Percentiles rank a stretch among this genome's conserved stretches.
Evolutionary conservation across 2,797 vertebrate species (phyloP).

Genomic region (Otolemur crassicaudatus): DNA sequence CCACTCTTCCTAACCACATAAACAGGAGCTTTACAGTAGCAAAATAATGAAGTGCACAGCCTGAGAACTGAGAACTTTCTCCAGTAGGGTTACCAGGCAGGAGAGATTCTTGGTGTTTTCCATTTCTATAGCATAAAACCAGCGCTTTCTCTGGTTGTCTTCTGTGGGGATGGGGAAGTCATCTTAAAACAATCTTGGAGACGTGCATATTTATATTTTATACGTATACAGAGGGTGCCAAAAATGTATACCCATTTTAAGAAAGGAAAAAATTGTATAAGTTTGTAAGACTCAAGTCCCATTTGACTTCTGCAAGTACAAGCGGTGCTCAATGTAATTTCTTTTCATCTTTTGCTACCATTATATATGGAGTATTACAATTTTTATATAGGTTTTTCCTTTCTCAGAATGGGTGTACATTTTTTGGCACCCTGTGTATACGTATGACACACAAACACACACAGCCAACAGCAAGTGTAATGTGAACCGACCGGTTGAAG

Average conservation of each 20-base stretch:
- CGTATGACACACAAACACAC: background rate
- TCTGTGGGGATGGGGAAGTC: background rate
- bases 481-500: background rate
- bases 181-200: conserved; percentile 11
- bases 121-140: background rate
- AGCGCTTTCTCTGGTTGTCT: background rate
- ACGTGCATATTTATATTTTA: background rate
- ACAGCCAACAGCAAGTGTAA: background rate
- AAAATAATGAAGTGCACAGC: conserved; percentile 36
- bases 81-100: background rate
- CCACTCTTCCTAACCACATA: conserved; percentile 57
- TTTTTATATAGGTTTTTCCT: too few relatives aligned
- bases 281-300: too few relatives aligned
- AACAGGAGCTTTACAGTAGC: conserved; percentile 59
- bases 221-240: too few relatives aligned
- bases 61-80: conserved; percentile 56
- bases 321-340: too few relatives aligned
- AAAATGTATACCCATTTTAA: too few relatives aligned
- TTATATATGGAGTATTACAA: too few relatives aligned
- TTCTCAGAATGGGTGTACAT: too few relatives aligned
- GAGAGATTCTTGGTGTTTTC: background rate
- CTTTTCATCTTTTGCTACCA: too few relatives aligned
- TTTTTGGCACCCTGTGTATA: too few relatives aligned
- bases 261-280: too few relatives aligned
- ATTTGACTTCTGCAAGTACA: too few relatives aligned